These are phyloP conservation scores for Clarias fuscus DNA, from an alignment of 2,797 vertebrate species.

Conservation along the genomic window DNA sequence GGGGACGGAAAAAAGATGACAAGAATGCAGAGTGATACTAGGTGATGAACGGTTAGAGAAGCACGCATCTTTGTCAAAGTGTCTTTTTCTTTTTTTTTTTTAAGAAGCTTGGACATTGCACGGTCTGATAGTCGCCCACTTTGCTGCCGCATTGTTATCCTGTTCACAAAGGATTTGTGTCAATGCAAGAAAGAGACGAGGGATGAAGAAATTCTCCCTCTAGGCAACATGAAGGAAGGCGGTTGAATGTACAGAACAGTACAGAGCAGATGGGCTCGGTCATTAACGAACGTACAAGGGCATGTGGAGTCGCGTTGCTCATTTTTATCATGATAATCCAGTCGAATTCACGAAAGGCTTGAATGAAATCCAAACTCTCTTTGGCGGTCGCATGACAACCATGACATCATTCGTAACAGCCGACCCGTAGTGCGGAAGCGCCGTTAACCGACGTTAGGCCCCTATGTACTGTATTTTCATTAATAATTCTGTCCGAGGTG, in stretches of 20 bases:
- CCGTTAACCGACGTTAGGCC: too few species aligned
- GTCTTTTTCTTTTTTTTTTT: neutral
- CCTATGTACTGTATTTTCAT: too few species aligned
- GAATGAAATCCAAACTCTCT: too few species aligned
- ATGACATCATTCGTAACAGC: too few species aligned
- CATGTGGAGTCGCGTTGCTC: neutral
- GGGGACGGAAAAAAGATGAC: neutral
- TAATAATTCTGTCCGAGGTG: too few species aligned
- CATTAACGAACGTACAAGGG: neutral
- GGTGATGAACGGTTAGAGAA: conserved; percentile 13
- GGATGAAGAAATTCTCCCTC: conserved; percentile 30
- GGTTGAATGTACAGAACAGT: neutral
- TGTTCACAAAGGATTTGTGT: conserved; percentile 47
- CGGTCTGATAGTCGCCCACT: conserved; percentile 21
- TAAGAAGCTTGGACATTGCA: conserved; percentile 28
- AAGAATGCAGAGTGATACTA: neutral
- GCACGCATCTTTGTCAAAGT: conserved; percentile 36
- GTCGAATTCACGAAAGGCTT: too few species aligned
- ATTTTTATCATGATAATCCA: neutral
- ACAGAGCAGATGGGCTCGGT: neutral
- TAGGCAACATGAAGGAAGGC: neutral
- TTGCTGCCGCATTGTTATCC: conserved; percentile 36
- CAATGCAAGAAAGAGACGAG: conserved; percentile 27
- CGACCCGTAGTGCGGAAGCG: too few species aligned
- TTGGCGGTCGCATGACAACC: too few species aligned